Conservation (phyloP, 2,888 invertebrate genomes). For the Ennomos quercinarius region DNA sequence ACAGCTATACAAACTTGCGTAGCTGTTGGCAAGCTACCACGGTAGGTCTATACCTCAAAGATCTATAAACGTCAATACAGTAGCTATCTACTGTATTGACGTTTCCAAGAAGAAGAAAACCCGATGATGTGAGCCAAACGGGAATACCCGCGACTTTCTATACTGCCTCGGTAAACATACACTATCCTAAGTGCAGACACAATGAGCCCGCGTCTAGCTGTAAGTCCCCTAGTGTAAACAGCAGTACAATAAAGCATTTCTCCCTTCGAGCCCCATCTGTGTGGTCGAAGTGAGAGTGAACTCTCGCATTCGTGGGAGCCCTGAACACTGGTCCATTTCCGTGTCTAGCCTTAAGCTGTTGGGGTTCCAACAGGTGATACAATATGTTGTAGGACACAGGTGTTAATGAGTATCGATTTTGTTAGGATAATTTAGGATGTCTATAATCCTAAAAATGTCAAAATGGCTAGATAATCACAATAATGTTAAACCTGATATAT, state of each 20-base stretch:
- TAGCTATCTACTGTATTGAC: no score
- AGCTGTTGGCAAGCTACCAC: no score
- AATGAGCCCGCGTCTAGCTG: conserved; percentile 12
- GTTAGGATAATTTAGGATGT: conserved; percentile 8
- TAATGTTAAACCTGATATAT: no score
- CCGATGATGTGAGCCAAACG: no score
- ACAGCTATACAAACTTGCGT: no score
- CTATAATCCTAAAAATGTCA: not conserved
- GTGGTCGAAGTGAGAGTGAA: conserved; percentile 59
- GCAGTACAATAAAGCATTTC: conserved; percentile 56
- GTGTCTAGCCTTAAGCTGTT: conserved; percentile 22
- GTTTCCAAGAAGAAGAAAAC: no score
- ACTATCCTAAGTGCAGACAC: conserved; percentile 32
- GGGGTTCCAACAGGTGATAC: conserved; percentile 16
- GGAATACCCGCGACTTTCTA: not conserved
- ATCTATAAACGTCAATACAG: no score
- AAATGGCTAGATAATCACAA: no score
- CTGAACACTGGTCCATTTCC: conserved; percentile 41
- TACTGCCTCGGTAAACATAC: conserved; percentile 9
- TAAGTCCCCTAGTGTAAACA: conserved; percentile 19
- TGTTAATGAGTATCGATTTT: conserved; percentile 21
- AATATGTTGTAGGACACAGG: conserved; percentile 20
- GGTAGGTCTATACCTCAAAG: no score
- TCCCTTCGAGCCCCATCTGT: conserved; percentile 66
- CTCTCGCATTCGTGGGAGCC: conserved; percentile 56